phyloP scores from a whole-genome alignment of 2,797 vertebrate genomes.

The Taeniopygia guttata region DNA sequence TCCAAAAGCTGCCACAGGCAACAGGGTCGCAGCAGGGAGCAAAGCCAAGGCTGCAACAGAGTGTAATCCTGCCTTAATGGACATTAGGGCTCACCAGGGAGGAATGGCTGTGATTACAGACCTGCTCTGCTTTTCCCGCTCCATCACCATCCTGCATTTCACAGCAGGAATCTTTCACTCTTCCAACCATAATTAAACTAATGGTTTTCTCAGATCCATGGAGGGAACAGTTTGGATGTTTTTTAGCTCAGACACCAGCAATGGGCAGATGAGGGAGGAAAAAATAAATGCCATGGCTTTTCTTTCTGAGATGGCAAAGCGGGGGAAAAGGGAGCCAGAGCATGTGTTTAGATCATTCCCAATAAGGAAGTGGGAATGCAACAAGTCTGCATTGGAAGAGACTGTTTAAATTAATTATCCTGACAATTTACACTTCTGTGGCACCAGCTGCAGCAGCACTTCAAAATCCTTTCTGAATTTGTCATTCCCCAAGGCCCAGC shows the following conservation, averaged over 20 bases:
- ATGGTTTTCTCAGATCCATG: not conserved
- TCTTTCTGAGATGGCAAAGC: not conserved
- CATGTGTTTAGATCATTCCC: not conserved
- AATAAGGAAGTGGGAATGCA: not conserved
- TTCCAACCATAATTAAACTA: constrained; percentile 34
- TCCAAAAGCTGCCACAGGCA: not conserved
- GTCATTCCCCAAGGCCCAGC: not conserved
- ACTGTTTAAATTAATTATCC: not conserved
- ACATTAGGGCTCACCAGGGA: not conserved
- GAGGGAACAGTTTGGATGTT: not conserved
- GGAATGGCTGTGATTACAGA: not conserved
- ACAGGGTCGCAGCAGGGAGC: not conserved
- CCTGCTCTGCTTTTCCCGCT: not conserved
- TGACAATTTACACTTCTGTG: not conserved
- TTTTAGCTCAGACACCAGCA: not conserved
- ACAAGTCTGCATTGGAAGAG: not conserved
- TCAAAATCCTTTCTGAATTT: not conserved
- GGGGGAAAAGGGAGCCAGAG: not conserved
- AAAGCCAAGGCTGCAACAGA: not conserved
- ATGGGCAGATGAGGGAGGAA: not conserved
- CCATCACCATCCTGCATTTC: not conserved
- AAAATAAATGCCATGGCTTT: not conserved
- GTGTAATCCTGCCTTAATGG: not conserved
- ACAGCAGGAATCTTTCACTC: not conserved
- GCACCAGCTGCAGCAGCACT: not conserved